Conservation (phyloP, 2,888 invertebrate genomes). For the Halictus quadricinctus region DNA sequence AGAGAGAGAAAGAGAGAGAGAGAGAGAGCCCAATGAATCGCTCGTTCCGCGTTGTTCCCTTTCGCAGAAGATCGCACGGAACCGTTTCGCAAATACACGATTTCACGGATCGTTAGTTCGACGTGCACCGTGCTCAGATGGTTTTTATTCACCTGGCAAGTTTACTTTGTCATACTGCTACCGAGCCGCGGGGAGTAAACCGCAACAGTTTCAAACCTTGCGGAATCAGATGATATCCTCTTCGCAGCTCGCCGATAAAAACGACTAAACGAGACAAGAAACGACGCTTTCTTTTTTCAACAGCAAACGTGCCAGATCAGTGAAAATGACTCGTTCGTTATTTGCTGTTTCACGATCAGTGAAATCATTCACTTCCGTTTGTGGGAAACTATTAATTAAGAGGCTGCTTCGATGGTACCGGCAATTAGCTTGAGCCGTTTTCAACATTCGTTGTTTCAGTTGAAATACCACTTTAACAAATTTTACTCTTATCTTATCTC, state of each 20-base stretch:
- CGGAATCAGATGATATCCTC: constrained; percentile 10
- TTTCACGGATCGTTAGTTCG: constrained; percentile 49
- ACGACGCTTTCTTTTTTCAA: background rate
- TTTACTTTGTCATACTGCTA: constrained; percentile 34
- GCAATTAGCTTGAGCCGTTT: no score
- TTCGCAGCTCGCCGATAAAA: background rate
- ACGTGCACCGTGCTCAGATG: constrained; percentile 22
- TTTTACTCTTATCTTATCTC: no score
- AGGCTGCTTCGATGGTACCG: no score
- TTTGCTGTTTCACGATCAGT: background rate
- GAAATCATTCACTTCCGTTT: background rate
- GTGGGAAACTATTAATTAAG: background rate
- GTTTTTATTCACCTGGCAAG: constrained; percentile 38
- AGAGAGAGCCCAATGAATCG: constrained; percentile 11
- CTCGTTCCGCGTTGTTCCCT: constrained; percentile 29
- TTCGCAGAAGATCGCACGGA: constrained; percentile 29
- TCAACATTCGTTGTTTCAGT: no score
- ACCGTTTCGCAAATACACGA: constrained; percentile 50
- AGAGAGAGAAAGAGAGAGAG: no score
- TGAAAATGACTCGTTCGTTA: no score
- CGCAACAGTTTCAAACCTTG: constrained; percentile 22
- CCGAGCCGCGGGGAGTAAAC: constrained; percentile 14
- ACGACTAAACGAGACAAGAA: background rate
- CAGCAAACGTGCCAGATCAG: background rate
- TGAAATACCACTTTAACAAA: no score